Conservation (phyloP, 2,113 vertebrate species). For the Sakesphorus luctuosus region DNA sequence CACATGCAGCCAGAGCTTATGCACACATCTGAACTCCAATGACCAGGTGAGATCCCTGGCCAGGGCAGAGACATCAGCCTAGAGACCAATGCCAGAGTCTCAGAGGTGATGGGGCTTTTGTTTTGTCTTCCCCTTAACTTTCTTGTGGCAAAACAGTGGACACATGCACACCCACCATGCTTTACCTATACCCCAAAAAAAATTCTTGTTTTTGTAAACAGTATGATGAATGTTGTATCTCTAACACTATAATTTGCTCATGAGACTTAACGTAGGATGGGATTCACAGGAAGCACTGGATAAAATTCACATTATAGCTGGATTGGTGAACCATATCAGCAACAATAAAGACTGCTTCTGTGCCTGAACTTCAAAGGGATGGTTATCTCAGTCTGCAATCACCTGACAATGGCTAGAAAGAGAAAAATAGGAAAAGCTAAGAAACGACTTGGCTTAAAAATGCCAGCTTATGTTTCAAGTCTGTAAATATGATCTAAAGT, state of each 20-base stretch:
- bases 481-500: conserved; percentile 60
- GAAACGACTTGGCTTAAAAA: conserved; percentile 71
- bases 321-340: conserved; percentile 49
- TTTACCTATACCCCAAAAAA: background rate
- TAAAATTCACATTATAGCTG: conserved; percentile 54
- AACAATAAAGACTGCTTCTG: conserved; percentile 73
- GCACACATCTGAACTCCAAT: rapidly evolving
- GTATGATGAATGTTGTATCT: background rate
- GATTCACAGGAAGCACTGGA: conserved; percentile 41
- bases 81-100: rapidly evolving
- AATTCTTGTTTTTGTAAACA: background rate
- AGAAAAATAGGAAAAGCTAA: conserved; percentile 70
- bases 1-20: background rate
- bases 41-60: background rate
- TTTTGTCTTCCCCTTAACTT: background rate
- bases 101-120: background rate
- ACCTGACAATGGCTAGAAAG: conserved; percentile 70
- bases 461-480: conserved; percentile 66
- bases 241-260: conserved; percentile 1
- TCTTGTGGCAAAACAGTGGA: background rate
- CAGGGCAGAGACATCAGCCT: background rate
- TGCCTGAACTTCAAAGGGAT: conserved; percentile 70
- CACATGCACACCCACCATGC: rapidly evolving
- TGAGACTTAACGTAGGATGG: conserved; percentile 33
- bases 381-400: conserved; percentile 75